Evolutionary conservation across 2,888 invertebrate genomes (phyloP).

Genomic region (Hoplodrina blanda): DNA sequence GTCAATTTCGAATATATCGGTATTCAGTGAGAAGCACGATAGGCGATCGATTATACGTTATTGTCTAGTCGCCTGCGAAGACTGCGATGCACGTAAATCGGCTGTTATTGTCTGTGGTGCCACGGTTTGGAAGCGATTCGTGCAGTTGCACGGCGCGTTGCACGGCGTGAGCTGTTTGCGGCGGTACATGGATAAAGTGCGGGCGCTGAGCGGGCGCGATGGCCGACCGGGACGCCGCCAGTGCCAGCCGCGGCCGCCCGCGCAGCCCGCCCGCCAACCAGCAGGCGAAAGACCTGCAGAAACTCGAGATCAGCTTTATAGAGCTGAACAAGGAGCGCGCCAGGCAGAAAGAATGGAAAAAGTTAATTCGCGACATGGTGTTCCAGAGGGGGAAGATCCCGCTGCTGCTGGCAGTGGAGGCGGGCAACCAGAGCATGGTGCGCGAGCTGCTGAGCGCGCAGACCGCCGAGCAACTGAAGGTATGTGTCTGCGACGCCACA

Average conservation of each 20-base stretch:
- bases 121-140: conserved; percentile 81
- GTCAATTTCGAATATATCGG: conserved; percentile 74
- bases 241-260: conserved; percentile 76
- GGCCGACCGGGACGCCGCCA: conserved; percentile 77
- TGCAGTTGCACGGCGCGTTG: conserved; percentile 81
- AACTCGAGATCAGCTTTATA: conserved; percentile 87
- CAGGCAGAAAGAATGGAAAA: conserved; percentile 89
- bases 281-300: conserved; percentile 83
- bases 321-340: conserved; percentile 89
- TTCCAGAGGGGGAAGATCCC: conserved; percentile 98
- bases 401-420: conserved; percentile 97
- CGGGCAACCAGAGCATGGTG: conserved; percentile 98
- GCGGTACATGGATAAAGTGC: conserved; percentile 76
- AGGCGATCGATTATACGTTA: conserved; percentile 83
- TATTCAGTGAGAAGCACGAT: conserved; percentile 80
- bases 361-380: conserved; percentile 90
- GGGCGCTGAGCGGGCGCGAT: conserved; percentile 67
- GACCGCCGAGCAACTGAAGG: conserved; percentile 96
- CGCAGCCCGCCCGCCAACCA: conserved; percentile 80
- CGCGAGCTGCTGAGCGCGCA: conserved; percentile 97
- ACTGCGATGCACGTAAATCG: conserved; percentile 84
- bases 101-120: conserved; percentile 82
- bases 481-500: conserved; percentile 67
- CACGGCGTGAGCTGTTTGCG: conserved; percentile 79
- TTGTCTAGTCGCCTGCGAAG: conserved; percentile 78